Base-by-base conservation (phyloP, 2,797 vertebrate genomes). In the Dryobates pubescens region DNA sequence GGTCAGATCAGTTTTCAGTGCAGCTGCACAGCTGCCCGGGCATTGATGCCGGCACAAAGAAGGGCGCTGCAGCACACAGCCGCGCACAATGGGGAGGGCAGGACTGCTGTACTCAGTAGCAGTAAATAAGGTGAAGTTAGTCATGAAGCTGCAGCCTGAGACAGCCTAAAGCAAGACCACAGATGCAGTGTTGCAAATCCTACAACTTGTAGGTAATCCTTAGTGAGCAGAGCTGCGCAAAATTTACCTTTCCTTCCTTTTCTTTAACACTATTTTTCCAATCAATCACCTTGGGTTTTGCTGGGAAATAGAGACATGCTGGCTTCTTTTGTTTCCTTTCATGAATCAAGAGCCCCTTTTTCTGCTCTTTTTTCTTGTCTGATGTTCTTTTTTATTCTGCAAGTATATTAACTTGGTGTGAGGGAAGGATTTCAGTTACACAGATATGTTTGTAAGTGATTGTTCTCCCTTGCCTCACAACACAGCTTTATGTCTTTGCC, bases 1-100 rank as follows among this genome's bases (percentile, higher is more conserved):
- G 62, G 59, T 70, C 89, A 94, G 92, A 95, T 94, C 94, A 92
- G 87, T 94, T 92, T 95, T 87, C 84, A 88, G 89, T 88, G 76
- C 91, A 86, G 87, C 90, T 85, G 91, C 85, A 75, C 92, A 93
- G 93, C 94, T 94, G 89, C 92, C 92, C 8, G 0, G 77, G 84
- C 87, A 63, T 84, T 72, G 87, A 85, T 93, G 93, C 90, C 93
- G 95, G 84, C 82, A 59, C 91, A 94, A 95, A 89, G 82, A 92
- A 95, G 86, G 58, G 79, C 71, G 62, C 84, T 80, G 92, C 64
- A 87, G 77, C 89, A 49, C 84, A 81, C 87, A 38, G 3, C 71
- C 89, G 41, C 13, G 4, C 75, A 71, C 90, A 92, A 68, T 30
- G 0, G 74, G 61, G 61, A 94, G 63, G 87, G 79, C 89, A 90